phyloP scores from a whole-genome alignment of 2,797 vertebrate species.

The Muscicapa striata region DNA sequence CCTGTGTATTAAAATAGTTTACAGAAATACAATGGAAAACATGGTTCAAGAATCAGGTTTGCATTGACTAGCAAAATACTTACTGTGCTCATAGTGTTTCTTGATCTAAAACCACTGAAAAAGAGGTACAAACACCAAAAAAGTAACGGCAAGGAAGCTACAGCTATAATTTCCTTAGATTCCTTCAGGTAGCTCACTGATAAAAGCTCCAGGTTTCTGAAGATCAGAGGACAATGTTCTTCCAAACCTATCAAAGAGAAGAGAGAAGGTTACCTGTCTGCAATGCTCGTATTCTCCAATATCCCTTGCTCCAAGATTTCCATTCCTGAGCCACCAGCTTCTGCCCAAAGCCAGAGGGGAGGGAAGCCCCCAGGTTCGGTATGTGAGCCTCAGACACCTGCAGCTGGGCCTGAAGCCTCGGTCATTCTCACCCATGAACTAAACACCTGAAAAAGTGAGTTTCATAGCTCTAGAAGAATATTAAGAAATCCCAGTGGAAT shows the following conservation, averaged over 20 bases:
- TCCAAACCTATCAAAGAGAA: constrained; percentile 50
- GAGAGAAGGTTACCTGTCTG: not conserved
- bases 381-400: not conserved
- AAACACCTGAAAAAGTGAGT: not conserved
- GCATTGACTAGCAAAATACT: constrained; percentile 16
- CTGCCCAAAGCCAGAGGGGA: not conserved
- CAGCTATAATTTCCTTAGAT: not conserved
- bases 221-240: not conserved
- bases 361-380: not conserved
- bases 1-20: not conserved
- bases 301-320: not conserved
- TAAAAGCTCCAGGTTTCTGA: not conserved
- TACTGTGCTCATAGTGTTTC: constrained; percentile 73
- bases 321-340: not conserved
- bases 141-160: not conserved
- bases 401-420: not conserved
- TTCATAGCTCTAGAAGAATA: not conserved
- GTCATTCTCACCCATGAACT: not conserved
- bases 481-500: not conserved
- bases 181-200: not conserved
- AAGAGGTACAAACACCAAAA: not conserved
- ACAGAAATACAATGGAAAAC: not conserved
- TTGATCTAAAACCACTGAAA: not conserved
- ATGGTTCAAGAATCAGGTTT: not conserved
- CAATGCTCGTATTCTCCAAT: not conserved